A percentile compares a stretch with the other conserved stretches of the same genome.
These are phyloP conservation scores for Metopia argyrocephala DNA, from an alignment of 2,888 invertebrate species.

Conservation along the genomic window DNA sequence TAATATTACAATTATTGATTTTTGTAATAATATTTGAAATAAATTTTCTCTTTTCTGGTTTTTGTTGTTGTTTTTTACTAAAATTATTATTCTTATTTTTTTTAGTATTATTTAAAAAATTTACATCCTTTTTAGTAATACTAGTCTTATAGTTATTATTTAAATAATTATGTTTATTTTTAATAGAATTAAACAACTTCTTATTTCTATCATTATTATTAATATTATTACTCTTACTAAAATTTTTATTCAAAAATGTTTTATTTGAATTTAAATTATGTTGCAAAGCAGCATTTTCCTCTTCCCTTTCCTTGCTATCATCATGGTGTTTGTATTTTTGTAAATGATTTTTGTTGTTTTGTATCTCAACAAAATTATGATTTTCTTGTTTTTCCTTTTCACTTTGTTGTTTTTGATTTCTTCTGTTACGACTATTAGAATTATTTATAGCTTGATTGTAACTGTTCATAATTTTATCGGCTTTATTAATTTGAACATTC, in stretches of 20 bases:
- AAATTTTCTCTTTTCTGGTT: constrained; percentile 35
- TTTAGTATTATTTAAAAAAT: constrained; percentile 59
- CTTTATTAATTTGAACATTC: constrained; percentile 53
- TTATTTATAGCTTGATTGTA: constrained; percentile 24
- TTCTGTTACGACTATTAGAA: neutral
- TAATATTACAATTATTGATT: constrained; percentile 64
- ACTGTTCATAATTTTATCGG: constrained; percentile 31
- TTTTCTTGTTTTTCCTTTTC: neutral
- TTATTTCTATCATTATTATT: constrained; percentile 50
- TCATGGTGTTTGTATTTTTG: neutral
- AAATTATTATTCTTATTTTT: constrained; percentile 45
- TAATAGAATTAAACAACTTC: constrained; percentile 63
- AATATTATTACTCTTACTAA: constrained; percentile 31
- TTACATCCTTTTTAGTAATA: constrained; percentile 62
- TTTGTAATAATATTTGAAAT: constrained; percentile 52
- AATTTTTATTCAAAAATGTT: constrained; percentile 23
- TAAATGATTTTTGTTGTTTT: neutral
- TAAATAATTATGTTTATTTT: constrained; percentile 60
- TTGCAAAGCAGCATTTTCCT: constrained; percentile 39
- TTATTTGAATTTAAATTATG: constrained; percentile 36
- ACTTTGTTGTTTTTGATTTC: neutral
- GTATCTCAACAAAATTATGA: too few species aligned
- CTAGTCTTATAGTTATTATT: constrained; percentile 60
- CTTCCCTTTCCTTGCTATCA: constrained; percentile 13
- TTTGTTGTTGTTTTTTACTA: constrained; percentile 44